These are phyloP conservation scores for Xylota segnis DNA, from an alignment of 2,888 invertebrate genomes.

Conservation along the genomic window DNA sequence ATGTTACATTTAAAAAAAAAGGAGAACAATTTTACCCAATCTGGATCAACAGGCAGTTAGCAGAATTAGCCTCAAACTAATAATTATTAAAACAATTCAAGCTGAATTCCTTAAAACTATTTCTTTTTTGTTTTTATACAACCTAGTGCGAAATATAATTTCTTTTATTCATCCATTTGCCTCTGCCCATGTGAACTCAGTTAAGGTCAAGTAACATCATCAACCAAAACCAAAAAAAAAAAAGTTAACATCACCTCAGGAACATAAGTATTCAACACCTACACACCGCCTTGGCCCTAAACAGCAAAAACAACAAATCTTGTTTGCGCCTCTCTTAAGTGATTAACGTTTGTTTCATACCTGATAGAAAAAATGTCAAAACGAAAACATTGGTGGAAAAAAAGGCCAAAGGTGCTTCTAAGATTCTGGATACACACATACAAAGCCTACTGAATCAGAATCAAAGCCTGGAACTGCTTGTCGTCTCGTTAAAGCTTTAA, in stretches of 20 bases:
- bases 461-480: slow-evolving; percentile 61
- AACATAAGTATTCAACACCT: slow-evolving; percentile 43
- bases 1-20: no score
- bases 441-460: slow-evolving; percentile 37
- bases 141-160: no score
- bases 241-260: slow-evolving; percentile 36
- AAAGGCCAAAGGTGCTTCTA: slow-evolving; percentile 50
- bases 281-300: slow-evolving; percentile 43
- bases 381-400: slow-evolving; percentile 31
- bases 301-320: slow-evolving; percentile 51
- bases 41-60: no score
- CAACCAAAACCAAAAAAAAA: slow-evolving; percentile 13
- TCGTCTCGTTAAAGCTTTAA: slow-evolving; percentile 70
- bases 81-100: no score
- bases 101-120: no score
- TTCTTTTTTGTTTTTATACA: no score
- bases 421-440: slow-evolving; percentile 31
- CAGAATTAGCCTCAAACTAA: no score
- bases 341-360: slow-evolving; percentile 63
- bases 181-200: neutral
- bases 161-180: neutral
- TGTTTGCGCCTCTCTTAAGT: slow-evolving; percentile 46
- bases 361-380: slow-evolving; percentile 63
- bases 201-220: slow-evolving; percentile 28
- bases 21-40: no score